Evolutionary conservation across 2,113 vertebrate species (phyloP), one percentile per base, ranked within the genome.

Genomic region (Dolichotis patagonum): DNA sequence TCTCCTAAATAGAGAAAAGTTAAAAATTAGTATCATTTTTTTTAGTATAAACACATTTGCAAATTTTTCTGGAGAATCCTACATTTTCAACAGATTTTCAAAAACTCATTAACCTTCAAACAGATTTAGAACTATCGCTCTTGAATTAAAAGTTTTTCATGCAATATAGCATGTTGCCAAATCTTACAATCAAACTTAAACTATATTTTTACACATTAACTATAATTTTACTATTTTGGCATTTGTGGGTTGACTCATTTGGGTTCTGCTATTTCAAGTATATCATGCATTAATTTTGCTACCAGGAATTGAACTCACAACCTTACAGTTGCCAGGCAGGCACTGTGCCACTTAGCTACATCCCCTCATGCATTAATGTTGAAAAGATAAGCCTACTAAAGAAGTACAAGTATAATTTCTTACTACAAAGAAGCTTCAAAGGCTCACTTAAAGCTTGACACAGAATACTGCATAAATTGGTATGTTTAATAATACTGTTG

Each of bases 1-100:
- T 98, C 95, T 96, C 95, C 98, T 98, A 96, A 88, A 93, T 93
- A 96, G 90, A 85, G 82, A 87, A 97, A 98, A 98, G 8, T 90
- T 85, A 92, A 11, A 91, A 95, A 91, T 82, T 32, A 93, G 13
- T 43, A 82, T 35, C 12, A 83, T n/a, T 2, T 67, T 73, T 91
- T 92, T 52, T 56, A 26, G 14, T 17, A 43, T 60, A 94, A 85
- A 87, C 7, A 30, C 17, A 87, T 52, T 73, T 65, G 35, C 85
- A 41, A 3, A 78, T 63, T 85, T 67, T 92, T 80, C 73, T 85
- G 26, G 83, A 56, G 16, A 30, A 86, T 58, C 32, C 46, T 97
- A 71, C 93, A 58, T 4, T 91, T 89, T 89, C 60, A 93, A 65
- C 24, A 90, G 86, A 60, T 84, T 97, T 95, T 93, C 54, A 88